Conservation (phyloP, 2,113 vertebrate species). For the Isurus oxyrinchus region DNA sequence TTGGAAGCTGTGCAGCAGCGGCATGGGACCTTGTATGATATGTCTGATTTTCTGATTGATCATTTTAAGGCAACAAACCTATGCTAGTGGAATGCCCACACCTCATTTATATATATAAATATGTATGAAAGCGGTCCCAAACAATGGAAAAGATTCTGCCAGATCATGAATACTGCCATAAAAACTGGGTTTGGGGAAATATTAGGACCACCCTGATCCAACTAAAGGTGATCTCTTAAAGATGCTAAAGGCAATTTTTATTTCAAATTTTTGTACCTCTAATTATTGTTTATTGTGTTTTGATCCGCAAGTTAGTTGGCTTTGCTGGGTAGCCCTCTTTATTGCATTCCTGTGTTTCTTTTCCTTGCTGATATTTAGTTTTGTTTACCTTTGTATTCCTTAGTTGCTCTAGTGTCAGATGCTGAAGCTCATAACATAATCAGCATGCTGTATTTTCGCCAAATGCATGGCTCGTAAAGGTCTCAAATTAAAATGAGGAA, state of each 20-base stretch:
- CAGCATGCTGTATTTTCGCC: background rate
- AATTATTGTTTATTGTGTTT: background rate
- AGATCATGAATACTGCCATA: too few relatives aligned
- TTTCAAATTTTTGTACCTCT: background rate
- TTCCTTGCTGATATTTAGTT: background rate
- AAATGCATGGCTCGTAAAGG: background rate
- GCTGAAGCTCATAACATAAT: background rate
- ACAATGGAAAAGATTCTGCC: too few relatives aligned
- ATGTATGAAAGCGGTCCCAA: too few relatives aligned
- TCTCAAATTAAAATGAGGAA: background rate
- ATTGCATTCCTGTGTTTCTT: background rate
- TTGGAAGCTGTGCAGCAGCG: too few relatives aligned
- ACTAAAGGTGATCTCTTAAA: too few relatives aligned
- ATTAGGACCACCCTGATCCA: too few relatives aligned
- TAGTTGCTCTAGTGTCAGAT: background rate
- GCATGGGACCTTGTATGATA: too few relatives aligned
- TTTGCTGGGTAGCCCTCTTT: background rate
- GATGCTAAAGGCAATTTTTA: background rate
- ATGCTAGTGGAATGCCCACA: too few relatives aligned
- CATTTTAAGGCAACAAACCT: too few relatives aligned
- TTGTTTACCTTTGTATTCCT: background rate
- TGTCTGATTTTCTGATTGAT: too few relatives aligned
- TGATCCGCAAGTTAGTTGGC: background rate
- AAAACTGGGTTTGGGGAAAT: too few relatives aligned
- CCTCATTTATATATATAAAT: too few relatives aligned